Base-by-base conservation (phyloP, 2,113 vertebrate genomes). In the Dunckerocampus dactyliophorus region DNA sequence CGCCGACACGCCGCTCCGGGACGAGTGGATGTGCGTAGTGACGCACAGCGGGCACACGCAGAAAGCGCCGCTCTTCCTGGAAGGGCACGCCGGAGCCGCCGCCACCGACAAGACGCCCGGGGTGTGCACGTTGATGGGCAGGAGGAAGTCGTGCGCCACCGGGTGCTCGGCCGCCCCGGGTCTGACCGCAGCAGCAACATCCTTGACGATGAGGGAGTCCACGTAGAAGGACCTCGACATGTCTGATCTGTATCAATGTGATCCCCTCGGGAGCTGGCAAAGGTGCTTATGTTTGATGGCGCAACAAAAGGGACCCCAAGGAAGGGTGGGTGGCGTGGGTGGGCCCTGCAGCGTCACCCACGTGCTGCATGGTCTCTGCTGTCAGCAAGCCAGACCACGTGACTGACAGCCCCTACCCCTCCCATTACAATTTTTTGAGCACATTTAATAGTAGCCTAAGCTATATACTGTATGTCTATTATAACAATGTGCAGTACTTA, bases 161-260 rank as follows among this genome's bases (percentile, higher is more conserved):
- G 83, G 79, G 53, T 93, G 94, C 42, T 94, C 92, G 46, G 89
- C 80, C 2, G 92, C 89, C 64, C 89, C 86, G 7, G 93, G 91
- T 77, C 94, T 86, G 53, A 91, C 90, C n/a, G 93, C 39, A 4
- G 31, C 31, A 8, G 31, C 31, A 34, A 37, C 87, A 68, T 98
- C 97, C 90, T 99, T 99, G 89, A 99, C 92, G 77, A 99, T 99
- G 77, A 99, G 89, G 69, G 97, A 99, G 76, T 98, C 97, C 19
- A 99, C 97, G 79, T 98, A 98, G 87, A 99, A 99, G 65, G 97
- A 99, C 71, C 95, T 94, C 69, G 97, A 99, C 97, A 98, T 99
- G 88, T 80, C 60, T 63, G 73, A 66, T 52, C 47, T 37, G 66
- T 62, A 56, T 51, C 65, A 67, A 88, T 89, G 91, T 92, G 92